Percentiles rank a stretch among this genome's conserved stretches.
These are phyloP conservation scores for Steinernema khuongi DNA, from an alignment of 1,140 invertebrate species.

Conservation along the genomic window DNA sequence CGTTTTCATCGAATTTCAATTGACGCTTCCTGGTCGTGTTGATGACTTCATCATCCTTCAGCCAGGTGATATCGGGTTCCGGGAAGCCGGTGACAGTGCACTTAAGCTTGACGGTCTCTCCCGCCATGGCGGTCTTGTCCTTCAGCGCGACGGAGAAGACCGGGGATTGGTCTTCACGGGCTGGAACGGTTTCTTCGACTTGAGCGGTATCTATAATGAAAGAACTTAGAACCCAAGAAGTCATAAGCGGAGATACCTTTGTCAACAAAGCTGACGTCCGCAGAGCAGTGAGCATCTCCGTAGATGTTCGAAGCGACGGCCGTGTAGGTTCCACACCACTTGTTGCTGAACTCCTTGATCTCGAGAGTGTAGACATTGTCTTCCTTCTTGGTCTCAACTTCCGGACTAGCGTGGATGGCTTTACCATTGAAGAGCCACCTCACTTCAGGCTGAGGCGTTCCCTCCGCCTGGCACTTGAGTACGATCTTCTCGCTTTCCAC, in stretches of 20 bases:
- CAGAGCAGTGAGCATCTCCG: constrained; percentile 45
- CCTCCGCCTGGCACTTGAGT: constrained; percentile 39
- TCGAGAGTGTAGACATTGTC: constrained; percentile 42
- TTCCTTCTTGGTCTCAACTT: constrained; percentile 30
- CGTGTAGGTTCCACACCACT: constrained; percentile 43
- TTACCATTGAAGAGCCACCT: constrained; percentile 47
- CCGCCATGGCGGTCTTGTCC: constrained; percentile 32
- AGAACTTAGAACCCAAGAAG: not conserved
- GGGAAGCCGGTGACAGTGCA: constrained; percentile 26
- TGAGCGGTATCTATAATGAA: constrained; percentile 25
- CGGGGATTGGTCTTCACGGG: constrained; percentile 16
- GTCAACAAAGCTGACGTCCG: constrained; percentile 23
- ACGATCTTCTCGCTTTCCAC: constrained; percentile 24
- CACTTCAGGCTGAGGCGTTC: constrained; percentile 38
- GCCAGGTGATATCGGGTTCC: constrained; percentile 28
- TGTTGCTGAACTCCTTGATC: constrained; percentile 31
- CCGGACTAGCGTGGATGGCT: constrained; percentile 34
- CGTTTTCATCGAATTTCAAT: constrained; percentile 33
- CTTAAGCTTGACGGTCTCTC: constrained; percentile 27
- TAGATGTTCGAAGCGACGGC: constrained; percentile 45
- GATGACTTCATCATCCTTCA: constrained; percentile 35
- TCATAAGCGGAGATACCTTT: not conserved
- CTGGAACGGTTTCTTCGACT: constrained; percentile 25
- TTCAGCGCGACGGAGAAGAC: constrained; percentile 25
- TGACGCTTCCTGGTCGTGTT: constrained; percentile 35